These are phyloP conservation scores for Rhincodon typus DNA, from an alignment of 2,797 vertebrate genomes.

Conservation along the genomic window DNA sequence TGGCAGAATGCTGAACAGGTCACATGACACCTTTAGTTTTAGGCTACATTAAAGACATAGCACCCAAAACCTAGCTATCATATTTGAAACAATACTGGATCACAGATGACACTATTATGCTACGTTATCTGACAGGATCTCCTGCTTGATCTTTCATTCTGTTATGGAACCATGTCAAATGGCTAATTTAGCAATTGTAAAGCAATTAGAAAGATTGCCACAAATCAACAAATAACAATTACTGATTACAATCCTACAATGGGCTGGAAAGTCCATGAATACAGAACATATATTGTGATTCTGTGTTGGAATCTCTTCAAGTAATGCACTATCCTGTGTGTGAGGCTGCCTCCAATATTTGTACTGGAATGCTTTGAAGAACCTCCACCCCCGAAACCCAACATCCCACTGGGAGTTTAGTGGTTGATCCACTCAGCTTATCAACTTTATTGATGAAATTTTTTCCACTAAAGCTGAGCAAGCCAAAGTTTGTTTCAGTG, in stretches of 20 bases:
- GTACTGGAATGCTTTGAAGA: not conserved
- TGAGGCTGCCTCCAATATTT: not conserved
- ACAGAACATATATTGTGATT: not conserved
- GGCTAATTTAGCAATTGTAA: not conserved
- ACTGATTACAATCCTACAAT: not conserved
- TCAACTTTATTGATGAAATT: slow-evolving; percentile 1
- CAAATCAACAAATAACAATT: not conserved
- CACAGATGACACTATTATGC: not conserved
- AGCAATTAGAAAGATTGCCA: not conserved
- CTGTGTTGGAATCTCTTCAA: not conserved
- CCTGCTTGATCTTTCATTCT: not conserved
- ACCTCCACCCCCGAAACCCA: not conserved
- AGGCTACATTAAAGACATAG: too few relatives aligned
- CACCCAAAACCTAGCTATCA: too few relatives aligned
- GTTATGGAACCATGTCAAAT: not conserved
- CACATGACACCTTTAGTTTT: too few relatives aligned
- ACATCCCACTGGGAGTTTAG: not conserved
- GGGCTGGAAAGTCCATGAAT: not conserved
- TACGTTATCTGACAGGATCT: not conserved
- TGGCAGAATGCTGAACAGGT: too few relatives aligned
- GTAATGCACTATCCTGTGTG: not conserved
- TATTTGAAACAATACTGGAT: not conserved
- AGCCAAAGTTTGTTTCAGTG: not conserved
- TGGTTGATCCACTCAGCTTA: not conserved
- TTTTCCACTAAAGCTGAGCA: not conserved